Evolutionary conservation across 2,888 invertebrate genomes (phyloP).

Genomic region (Cryptops parisi): DNA sequence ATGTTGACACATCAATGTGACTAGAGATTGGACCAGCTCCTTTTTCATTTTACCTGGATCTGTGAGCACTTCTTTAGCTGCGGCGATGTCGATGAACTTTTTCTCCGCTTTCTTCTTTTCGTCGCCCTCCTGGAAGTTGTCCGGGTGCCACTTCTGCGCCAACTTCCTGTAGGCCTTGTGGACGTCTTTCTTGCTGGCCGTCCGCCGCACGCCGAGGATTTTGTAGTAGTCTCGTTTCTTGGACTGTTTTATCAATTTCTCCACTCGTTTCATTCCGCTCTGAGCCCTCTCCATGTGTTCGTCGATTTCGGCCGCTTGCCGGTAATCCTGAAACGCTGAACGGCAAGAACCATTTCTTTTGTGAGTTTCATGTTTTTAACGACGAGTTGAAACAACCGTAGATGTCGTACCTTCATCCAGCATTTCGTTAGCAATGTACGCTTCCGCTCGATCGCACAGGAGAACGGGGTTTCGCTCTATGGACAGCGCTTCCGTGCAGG

Average conservation of each 20-base stretch:
- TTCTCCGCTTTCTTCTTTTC: constrained; percentile 92
- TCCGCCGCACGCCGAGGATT: constrained; percentile 78
- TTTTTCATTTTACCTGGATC: constrained; percentile 48
- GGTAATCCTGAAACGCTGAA: constrained; percentile 70
- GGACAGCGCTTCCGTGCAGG: constrained; percentile 65
- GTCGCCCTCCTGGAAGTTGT: constrained; percentile 61
- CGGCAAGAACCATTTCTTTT: constrained; percentile 18
- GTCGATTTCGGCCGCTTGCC: constrained; percentile 70
- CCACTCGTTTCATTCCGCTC: constrained; percentile 74
- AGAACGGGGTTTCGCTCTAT: constrained; percentile 57
- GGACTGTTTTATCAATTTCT: constrained; percentile 81
- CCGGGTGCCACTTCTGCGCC: constrained; percentile 98
- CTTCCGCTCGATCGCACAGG: constrained; percentile 84
- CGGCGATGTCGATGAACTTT: constrained; percentile 96
- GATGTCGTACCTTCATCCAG: constrained; percentile 58
- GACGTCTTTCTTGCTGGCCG: constrained; percentile 84
- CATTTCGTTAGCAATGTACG: constrained; percentile 73
- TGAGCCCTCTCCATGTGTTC: constrained; percentile 62
- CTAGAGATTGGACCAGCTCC: too few relatives aligned
- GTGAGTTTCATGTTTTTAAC: neutral
- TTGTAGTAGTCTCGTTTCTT: constrained; percentile 95
- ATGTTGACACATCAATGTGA: too few relatives aligned
- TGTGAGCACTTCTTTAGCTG: constrained; percentile 86
- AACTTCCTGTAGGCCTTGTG: constrained; percentile 90
- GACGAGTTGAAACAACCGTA: neutral